These are phyloP conservation scores for Distichodus sexfasciatus DNA, from an alignment of 2,797 vertebrate genomes.

Conservation along the genomic window DNA sequence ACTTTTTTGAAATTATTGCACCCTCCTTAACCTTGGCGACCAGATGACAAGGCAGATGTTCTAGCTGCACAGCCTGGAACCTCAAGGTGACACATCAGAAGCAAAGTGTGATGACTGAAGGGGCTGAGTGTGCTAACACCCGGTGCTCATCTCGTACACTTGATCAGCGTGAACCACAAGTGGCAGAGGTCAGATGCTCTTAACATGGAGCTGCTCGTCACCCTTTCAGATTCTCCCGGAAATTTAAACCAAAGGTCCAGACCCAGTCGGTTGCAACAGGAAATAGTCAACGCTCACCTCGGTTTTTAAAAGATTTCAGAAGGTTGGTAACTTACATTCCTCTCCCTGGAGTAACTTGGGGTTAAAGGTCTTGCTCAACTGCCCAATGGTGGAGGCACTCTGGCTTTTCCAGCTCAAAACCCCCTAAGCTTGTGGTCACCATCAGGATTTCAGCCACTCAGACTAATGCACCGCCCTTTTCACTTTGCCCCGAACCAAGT, in stretches of 20 bases:
- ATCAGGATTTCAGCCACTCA: too few relatives aligned
- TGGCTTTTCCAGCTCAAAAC: too few relatives aligned
- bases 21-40: background rate
- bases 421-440: too few relatives aligned
- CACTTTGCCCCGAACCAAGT: too few relatives aligned
- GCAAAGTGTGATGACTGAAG: background rate
- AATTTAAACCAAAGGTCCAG: background rate
- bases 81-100: background rate
- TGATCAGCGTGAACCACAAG: background rate
- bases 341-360: too few relatives aligned
- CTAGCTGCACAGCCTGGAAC: background rate
- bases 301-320: too few relatives aligned
- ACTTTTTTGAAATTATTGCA: background rate
- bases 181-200: background rate
- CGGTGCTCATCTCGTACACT: background rate
- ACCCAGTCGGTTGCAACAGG: background rate
- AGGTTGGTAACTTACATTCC: too few relatives aligned
- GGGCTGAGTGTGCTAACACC: background rate
- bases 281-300: too few relatives aligned
- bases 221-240: background rate
- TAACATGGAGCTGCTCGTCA: constrained; percentile 16
- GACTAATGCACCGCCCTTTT: too few relatives aligned
- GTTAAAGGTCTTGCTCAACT: too few relatives aligned
- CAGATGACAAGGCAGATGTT: constrained; percentile 4
- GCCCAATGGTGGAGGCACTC: too few relatives aligned